Evolutionary conservation across 2,888 invertebrate species (phyloP).

Genomic region (Capitulum mitella): DNA sequence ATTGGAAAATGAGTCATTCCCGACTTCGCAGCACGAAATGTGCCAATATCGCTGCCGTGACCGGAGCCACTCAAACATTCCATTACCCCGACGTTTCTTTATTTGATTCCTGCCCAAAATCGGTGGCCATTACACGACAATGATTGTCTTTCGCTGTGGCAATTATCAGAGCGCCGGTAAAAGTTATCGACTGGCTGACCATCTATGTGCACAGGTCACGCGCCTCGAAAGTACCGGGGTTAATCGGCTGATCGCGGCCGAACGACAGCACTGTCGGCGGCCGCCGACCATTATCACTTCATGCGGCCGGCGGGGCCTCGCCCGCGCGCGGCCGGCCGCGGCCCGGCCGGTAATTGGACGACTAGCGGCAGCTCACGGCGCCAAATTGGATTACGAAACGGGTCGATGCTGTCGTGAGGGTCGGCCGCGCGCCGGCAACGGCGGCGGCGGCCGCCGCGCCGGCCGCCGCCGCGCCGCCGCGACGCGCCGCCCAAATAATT

Average conservation of each 20-base stretch:
- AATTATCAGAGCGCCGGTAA: neutral
- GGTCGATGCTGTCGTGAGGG: neutral
- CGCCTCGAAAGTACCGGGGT: neutral
- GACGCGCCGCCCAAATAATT: constrained; percentile 6
- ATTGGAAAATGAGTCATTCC: neutral
- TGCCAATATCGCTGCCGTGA: neutral
- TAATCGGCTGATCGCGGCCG: neutral
- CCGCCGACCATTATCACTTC: neutral
- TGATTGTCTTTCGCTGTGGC: neutral
- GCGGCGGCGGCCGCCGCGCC: neutral
- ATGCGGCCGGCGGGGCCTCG: neutral
- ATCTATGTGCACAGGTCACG: constrained; percentile 12
- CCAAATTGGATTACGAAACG: neutral
- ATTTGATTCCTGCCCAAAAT: neutral
- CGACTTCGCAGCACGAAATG: neutral
- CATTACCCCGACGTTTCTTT: neutral
- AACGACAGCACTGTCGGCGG: neutral
- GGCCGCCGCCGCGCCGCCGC: neutral
- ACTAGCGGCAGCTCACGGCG: neutral
- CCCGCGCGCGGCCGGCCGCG: neutral
- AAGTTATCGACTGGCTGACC: constrained; percentile 10
- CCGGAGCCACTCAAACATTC: neutral
- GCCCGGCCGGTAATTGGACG: neutral
- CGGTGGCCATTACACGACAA: neutral
- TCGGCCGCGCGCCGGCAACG: neutral